A percentile compares a stretch with the other conserved stretches of the same genome.
These are phyloP conservation scores for Muscidifurax raptorellus DNA, from an alignment of 1,140 invertebrate genomes.

Conservation along the genomic window DNA sequence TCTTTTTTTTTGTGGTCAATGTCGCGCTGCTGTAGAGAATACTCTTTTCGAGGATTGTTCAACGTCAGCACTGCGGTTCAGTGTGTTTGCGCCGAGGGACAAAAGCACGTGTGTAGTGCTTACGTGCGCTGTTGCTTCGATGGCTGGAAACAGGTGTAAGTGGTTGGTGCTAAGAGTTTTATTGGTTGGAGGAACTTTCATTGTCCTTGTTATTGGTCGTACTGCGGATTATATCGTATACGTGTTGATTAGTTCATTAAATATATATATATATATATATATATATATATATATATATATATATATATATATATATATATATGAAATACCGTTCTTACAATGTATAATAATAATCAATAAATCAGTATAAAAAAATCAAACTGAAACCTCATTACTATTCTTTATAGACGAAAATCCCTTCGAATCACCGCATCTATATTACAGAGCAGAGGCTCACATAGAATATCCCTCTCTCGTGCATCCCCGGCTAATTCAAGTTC, in stretches of 20 bases:
- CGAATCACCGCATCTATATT: not conserved
- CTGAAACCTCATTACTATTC: not conserved
- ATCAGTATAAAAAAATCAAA: not conserved
- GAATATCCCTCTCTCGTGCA: not conserved
- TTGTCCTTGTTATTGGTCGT: not conserved
- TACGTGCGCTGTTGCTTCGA: not conserved
- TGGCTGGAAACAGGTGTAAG: not conserved
- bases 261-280: too few relatives aligned
- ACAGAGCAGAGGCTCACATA: not conserved
- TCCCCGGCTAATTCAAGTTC: slow-evolving; percentile 18
- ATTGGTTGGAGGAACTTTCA: not conserved
- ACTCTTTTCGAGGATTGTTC: too few relatives aligned
- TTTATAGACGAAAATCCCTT: not conserved
- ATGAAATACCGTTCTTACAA: too few relatives aligned
- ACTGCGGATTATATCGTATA: too few relatives aligned
- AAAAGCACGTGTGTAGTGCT: not conserved
- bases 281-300: too few relatives aligned
- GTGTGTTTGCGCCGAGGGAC: not conserved
- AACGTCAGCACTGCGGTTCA: not conserved
- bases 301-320: too few relatives aligned
- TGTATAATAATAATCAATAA: too few relatives aligned
- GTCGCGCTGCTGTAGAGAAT: too few relatives aligned
- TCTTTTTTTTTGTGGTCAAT: not conserved
- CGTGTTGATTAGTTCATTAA: too few relatives aligned
- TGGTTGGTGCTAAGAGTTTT: not conserved